These are phyloP conservation scores for Thaumatotibia leucotreta DNA, from an alignment of 1,140 invertebrate species.

Conservation along the genomic window DNA sequence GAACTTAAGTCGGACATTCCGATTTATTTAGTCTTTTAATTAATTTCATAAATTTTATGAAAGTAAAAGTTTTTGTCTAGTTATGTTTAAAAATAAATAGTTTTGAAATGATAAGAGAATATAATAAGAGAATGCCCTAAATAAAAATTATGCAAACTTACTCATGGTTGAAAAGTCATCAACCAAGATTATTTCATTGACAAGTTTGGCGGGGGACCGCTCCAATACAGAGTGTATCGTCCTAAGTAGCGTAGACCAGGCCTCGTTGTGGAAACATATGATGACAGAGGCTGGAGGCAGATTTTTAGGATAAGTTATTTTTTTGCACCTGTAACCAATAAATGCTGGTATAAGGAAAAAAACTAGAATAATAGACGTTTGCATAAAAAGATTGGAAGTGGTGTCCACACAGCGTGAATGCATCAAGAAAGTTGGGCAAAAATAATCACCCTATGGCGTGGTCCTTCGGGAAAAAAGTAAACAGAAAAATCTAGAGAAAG, in stretches of 20 bases:
- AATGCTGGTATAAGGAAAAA: neutral
- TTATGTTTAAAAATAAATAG: too few relatives aligned
- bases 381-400: too few relatives aligned
- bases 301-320: slow-evolving; percentile 27
- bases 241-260: slow-evolving; percentile 86
- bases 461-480: too few relatives aligned
- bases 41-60: neutral
- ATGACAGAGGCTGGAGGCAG: slow-evolving; percentile 82
- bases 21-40: neutral
- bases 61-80: too few relatives aligned
- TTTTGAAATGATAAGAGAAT: too few relatives aligned
- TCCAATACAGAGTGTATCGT: slow-evolving; percentile 87
- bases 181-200: slow-evolving; percentile 91
- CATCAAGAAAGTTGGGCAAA: too few relatives aligned
- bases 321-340: slow-evolving; percentile 35
- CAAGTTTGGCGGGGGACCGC: slow-evolving; percentile 82
- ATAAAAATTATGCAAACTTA: slow-evolving; percentile 55
- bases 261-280: slow-evolving; percentile 91
- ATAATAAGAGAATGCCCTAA: too few relatives aligned
- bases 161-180: slow-evolving; percentile 89
- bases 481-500: too few relatives aligned
- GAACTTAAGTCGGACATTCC: neutral
- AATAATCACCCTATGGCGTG: too few relatives aligned
- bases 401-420: too few relatives aligned
- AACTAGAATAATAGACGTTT: too few relatives aligned